A percentile compares a stretch with the other conserved stretches of the same genome.
Conservation (phyloP, 2,797 vertebrate species). For the Corythornis leucogaster region DNA sequence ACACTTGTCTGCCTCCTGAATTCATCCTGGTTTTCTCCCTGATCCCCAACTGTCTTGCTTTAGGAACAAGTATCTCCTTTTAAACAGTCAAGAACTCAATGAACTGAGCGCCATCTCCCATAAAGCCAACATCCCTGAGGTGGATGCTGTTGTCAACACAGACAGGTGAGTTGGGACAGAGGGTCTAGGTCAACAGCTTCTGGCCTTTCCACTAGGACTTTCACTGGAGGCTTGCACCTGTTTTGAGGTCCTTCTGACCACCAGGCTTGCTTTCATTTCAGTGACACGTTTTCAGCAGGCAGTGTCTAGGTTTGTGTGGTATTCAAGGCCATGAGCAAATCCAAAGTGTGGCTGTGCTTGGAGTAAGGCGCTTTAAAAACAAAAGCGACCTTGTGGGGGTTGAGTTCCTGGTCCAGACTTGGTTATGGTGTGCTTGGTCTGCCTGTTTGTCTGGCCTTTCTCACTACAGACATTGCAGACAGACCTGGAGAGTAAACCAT, state of each 20-base stretch:
- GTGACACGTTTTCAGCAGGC: background rate
- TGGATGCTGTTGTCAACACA: slow-evolving; percentile 97
- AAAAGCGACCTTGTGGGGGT: background rate
- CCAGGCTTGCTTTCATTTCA: background rate
- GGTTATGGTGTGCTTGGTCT: background rate
- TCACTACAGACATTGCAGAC: background rate
- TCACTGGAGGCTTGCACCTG: fast-evolving
- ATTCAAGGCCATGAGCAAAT: background rate
- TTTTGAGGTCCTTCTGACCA: background rate
- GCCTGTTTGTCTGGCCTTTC: background rate
- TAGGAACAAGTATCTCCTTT: slow-evolving; percentile 97
- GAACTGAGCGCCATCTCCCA: slow-evolving; percentile 97
- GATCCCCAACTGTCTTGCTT: background rate
- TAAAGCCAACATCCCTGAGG: slow-evolving; percentile 97
- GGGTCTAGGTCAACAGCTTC: background rate
- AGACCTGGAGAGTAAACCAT: background rate
- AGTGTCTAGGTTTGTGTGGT: background rate
- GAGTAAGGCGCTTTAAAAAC: background rate
- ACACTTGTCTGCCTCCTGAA: background rate
- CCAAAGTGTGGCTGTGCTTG: background rate
- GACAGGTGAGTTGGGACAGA: slow-evolving; percentile 82
- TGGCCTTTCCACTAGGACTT: background rate
- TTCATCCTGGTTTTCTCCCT: background rate
- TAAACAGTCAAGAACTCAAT: slow-evolving; percentile 95
- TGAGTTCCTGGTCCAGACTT: background rate